Evolutionary conservation across 2,888 invertebrate genomes (phyloP), one percentile per base, ranked within the genome.

Genomic region (Agrilus mali): DNA sequence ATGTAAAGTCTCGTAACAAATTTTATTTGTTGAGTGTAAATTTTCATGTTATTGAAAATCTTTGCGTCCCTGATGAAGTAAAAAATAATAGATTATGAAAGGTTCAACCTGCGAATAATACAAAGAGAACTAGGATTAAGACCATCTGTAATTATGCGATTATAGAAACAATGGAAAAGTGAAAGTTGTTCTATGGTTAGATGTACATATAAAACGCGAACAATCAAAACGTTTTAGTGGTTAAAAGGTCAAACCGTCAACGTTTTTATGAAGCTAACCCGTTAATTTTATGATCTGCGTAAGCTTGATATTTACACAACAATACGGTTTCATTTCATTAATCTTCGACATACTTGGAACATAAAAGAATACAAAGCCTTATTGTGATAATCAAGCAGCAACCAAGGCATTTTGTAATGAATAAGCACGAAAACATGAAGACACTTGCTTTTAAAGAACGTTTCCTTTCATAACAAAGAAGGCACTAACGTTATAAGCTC

Each of bases 81-180:
- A 40, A 42, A 14, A 46, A 44, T 40, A 52, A 51, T 17, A 42
- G 33, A 42, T 41, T 53, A 14, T 53, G 50, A 51, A 50, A 50
- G 38, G 49, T 57, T 12, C 55, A 55, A 38, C 54, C 55, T 10
- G 39, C 56, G 0, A 50, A 59, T n/a, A 54, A 59, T 42, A 49
- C 54, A 41, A n/a, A 44, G 36, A 38, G 47, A 46, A 13, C 43
- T 55, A 17, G 49, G 50, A 3, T 42, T 53, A 17, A 49, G 51
- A 17, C 46, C 50, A 33, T 49, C 51, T 15, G 46, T 50, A 31
- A 48, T 53, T 33, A 38, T 53, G 36, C 32, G 48, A 16, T 42
- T 53, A 49, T 50, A 49, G 33, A 45, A 36, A 46, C 53, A 54
- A 52, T 36, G 57, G 54, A 43, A 45, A 51, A 0, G 46, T 39